These are phyloP conservation scores for Oreochromis grahami DNA, from an alignment of 2,797 vertebrate species.

Conservation along the genomic window DNA sequence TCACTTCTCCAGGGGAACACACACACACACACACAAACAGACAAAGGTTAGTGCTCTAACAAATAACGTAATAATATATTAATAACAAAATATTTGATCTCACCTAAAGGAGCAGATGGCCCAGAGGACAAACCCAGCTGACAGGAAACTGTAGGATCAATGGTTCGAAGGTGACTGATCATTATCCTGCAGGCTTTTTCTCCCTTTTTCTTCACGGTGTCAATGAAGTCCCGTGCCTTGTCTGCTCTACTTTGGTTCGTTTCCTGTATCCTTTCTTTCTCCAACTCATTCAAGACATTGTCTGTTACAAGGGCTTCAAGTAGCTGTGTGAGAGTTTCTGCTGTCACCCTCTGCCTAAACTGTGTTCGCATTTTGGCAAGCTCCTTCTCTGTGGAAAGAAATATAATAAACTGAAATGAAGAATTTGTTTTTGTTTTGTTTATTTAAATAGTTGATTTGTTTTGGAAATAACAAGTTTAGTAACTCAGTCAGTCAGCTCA, in stretches of 20 bases:
- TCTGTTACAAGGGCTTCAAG: background rate
- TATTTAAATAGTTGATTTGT: background rate
- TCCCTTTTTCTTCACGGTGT: background rate
- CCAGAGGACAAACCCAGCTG: background rate
- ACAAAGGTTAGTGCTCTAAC: background rate
- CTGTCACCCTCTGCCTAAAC: background rate
- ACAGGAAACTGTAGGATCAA: background rate
- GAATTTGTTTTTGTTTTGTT: background rate
- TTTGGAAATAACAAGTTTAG: background rate
- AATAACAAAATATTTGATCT: background rate
- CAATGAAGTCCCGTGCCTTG: background rate
- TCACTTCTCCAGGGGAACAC: background rate
- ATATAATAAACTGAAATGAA: background rate
- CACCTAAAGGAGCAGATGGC: background rate
- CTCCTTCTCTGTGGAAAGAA: background rate
- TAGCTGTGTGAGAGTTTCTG: background rate
- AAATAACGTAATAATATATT: background rate
- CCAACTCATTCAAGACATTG: background rate
- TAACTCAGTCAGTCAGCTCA: background rate
- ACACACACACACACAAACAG: background rate
- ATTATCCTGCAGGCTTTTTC: background rate
- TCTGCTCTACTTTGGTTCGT: fast-evolving
- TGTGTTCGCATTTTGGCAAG: background rate
- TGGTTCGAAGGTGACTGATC: background rate
- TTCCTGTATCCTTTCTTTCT: background rate